Evolutionary conservation across 2,888 invertebrate genomes (phyloP), one percentile per base, ranked within the genome.

Genomic region (Drosophila villosipedis): DNA sequence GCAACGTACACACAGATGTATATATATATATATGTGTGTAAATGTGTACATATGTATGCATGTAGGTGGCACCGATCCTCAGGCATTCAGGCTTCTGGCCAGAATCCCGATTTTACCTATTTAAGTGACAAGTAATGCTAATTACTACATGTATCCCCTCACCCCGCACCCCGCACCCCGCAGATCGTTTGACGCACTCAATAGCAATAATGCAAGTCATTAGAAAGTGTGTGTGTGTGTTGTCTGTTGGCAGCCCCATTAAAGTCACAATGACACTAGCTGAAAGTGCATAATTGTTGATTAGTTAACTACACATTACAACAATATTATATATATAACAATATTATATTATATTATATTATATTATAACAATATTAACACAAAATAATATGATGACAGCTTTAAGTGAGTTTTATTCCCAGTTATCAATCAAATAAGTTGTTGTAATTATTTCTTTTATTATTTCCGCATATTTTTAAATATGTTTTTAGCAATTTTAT

Each of bases 81-180:
- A 33, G 54, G 19, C 58, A 50, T 28, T 50, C n/a, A n/a, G n/a
- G 33, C 53, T 2, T 7, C 47, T 22, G 47, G 54, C 57, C 50
- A 57, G 49, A 37, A 50, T 43, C 28, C 28, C 25, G 62, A 55
- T 74, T 35, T 65, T 65, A 69, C 69, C 73, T 62, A 62, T 67
- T 57, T 30, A 68, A 70, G 61, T 71, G 78, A 71, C 78, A 78
- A 78, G 75, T 67, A 71, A 61, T 70, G 75, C 78, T 78, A 78
- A 78, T 78, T 78, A 78, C 64, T 22, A 37, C 61, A 52, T 7
- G 39, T 55, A 28, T 39, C 41, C 22, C 47, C 12, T 0, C 9
- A 9, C 4, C 16, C 25, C 47, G 3, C 25, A 1, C 35, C 39
- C 9, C 39, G 0, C 10, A 4, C n/a, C 10, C 10, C 1, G 72